Evolutionary conservation across 2,888 invertebrate species (phyloP), one percentile per base, ranked within the genome.

Genomic region (Pristionchus mayeri): DNA sequence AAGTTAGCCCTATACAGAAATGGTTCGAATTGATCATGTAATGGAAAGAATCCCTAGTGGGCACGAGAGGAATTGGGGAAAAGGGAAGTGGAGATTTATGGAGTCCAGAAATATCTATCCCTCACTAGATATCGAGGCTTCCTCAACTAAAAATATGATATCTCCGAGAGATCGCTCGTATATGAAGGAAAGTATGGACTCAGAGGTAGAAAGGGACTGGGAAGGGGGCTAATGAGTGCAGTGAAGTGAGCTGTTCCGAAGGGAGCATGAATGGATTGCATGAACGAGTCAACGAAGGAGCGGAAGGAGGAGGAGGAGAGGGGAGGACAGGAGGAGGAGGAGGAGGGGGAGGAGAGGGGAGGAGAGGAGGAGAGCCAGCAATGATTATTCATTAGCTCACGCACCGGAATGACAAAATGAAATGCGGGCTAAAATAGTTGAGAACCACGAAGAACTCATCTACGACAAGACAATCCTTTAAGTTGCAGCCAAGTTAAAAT

Each of bases 221-320:
- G 76, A 54, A 67, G 40, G 54, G 75, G 63, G 40, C 63, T 60
- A 76, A 52, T 71, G 78, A 44, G 75, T 44, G 50, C 54, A 27
- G 44, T 48, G 80, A 50, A 34, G 18, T 52, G 37, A 76, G 40
- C n/a, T 75, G 40, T 75, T 37, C 71, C 40, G 21, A 37, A 16
- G 71, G 44, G 78, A 78, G n/a, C 50, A 52, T 50, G 78, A 78
- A 52, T 78, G 52, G 78, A 48, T 18, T 78, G 75, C 24, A 75
- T 75, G 75, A 75, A 75, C 13, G 75, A 75, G n/a, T n/a, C n/a
- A n/a, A n/a, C n/a, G n/a, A n/a, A n/a, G n/a, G n/a, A n/a, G 30
- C 11, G 24, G 75, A 44, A 75, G 40, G 52, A 78, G 78, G 27
- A 76, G 76, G 76, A 76, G 76, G 13, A 67, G 34, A 37, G 34